Conservation (phyloP, 2,888 invertebrate genomes). For the Drosophila nigricruria region DNA sequence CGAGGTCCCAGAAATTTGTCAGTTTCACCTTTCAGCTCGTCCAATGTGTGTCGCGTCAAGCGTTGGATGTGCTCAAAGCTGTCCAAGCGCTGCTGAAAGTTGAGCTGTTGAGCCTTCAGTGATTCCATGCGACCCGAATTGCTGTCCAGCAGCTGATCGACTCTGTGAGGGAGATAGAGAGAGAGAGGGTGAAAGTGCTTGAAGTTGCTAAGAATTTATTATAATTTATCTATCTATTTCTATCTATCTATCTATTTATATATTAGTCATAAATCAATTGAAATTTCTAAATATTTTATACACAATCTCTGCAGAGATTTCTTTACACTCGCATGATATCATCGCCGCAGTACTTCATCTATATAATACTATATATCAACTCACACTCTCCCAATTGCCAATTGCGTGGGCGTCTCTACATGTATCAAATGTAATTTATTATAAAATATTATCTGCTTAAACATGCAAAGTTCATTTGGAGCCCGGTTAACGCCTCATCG, state of each 20-base stretch:
- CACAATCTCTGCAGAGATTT: neutral
- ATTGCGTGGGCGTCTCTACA: neutral
- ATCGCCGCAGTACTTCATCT: neutral
- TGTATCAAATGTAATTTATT: neutral
- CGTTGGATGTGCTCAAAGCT: constrained; percentile 85
- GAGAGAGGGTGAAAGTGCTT: neutral
- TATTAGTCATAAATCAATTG: neutral
- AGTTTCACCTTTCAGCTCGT: constrained; percentile 84
- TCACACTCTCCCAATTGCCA: neutral
- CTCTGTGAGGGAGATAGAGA: constrained; percentile 66
- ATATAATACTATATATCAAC: neutral
- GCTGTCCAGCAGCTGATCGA: constrained; percentile 85
- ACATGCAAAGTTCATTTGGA: neutral
- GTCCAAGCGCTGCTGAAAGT: constrained; percentile 84
- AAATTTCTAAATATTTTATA: neutral
- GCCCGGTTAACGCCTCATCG: neutral
- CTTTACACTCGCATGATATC: neutral
- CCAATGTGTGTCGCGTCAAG: constrained; percentile 82
- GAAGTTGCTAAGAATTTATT: too few relatives aligned
- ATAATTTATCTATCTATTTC: too few relatives aligned
- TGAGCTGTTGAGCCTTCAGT: constrained; percentile 84
- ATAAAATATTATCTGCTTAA: neutral
- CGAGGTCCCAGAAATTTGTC: constrained; percentile 60
- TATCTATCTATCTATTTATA: too few relatives aligned
- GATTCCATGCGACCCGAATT: constrained; percentile 84